Evolutionary conservation across 2,888 invertebrate species (phyloP).

Genomic region (Leucoptera coffeella): DNA sequence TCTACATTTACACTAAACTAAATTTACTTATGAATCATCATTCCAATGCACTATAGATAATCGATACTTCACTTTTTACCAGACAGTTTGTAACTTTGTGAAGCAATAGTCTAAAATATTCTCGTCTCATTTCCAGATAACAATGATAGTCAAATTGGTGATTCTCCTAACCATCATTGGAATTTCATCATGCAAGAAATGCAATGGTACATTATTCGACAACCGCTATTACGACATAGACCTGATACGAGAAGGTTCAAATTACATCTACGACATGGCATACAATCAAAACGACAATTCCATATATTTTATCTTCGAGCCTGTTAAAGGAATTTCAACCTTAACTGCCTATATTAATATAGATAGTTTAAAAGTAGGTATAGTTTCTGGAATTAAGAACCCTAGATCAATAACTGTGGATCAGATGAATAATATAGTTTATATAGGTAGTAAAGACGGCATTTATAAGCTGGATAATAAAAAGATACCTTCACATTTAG

Average conservation of each 20-base stretch:
- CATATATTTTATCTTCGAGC: constrained; percentile 29
- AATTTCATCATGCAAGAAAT: constrained; percentile 14
- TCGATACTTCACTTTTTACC: no score
- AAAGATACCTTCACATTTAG: constrained; percentile 20
- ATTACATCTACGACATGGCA: constrained; percentile 19
- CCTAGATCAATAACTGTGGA: constrained; percentile 29
- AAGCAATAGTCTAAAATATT: no score
- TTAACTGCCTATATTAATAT: constrained; percentile 20
- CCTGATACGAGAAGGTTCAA: constrained; percentile 29
- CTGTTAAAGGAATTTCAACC: constrained; percentile 15
- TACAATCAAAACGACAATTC: constrained; percentile 24
- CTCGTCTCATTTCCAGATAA: no score
- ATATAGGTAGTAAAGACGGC: constrained; percentile 27
- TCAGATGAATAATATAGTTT: constrained; percentile 19
- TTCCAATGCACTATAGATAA: no score
- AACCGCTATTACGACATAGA: constrained; percentile 22
- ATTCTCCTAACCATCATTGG: no score
- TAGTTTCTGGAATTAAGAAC: constrained; percentile 26
- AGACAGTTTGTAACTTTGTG: no score
- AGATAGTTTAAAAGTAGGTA: constrained; percentile 13
- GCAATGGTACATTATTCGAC: constrained; percentile 20
- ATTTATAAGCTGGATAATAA: constrained; percentile 21
- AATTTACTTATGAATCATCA: no score
- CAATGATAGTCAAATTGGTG: no score
- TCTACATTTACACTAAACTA: no score